phyloP scores from a whole-genome alignment of 2,888 invertebrate genomes.

The Nemotelus pantherinus region DNA sequence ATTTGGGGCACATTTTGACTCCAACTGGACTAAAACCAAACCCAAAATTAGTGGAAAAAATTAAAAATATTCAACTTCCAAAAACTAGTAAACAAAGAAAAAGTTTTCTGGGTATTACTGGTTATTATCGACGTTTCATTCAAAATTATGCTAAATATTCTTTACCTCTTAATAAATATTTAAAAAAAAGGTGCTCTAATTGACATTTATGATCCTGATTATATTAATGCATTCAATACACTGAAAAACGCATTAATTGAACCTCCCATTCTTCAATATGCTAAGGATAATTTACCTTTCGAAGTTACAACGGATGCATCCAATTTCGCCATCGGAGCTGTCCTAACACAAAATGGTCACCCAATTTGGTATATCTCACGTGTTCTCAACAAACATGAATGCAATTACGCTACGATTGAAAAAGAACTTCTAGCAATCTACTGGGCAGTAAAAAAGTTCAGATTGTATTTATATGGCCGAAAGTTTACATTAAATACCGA shows the following conservation, averaged over 20 bases:
- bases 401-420: slow-evolving; percentile 55
- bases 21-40: slow-evolving; percentile 52
- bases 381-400: slow-evolving; percentile 50
- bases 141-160: slow-evolving; percentile 10
- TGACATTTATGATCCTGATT: background rate
- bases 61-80: slow-evolving; percentile 4
- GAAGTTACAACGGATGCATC: slow-evolving; percentile 56
- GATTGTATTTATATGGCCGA: slow-evolving; percentile 57
- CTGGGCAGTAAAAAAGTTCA: slow-evolving; percentile 57
- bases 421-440: slow-evolving; percentile 58
- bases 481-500: slow-evolving; percentile 43
- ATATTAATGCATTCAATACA: background rate
- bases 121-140: slow-evolving; percentile 10
- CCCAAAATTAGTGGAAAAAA: background rate
- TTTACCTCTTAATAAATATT: background rate
- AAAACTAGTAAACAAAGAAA: background rate
- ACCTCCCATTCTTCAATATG: slow-evolving; percentile 55
- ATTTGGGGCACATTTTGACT: slow-evolving; percentile 56
- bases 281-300: slow-evolving; percentile 48
- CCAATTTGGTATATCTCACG: slow-evolving; percentile 54
- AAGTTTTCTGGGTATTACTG: slow-evolving; percentile 20
- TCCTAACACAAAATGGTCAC: slow-evolving; percentile 54
- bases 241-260: slow-evolving; percentile 46
- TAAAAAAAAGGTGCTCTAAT: slow-evolving; percentile 19
- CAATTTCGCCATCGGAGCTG: slow-evolving; percentile 53